Base-by-base conservation (phyloP, 2,888 invertebrate species). In the Metalampra italica region DNA sequence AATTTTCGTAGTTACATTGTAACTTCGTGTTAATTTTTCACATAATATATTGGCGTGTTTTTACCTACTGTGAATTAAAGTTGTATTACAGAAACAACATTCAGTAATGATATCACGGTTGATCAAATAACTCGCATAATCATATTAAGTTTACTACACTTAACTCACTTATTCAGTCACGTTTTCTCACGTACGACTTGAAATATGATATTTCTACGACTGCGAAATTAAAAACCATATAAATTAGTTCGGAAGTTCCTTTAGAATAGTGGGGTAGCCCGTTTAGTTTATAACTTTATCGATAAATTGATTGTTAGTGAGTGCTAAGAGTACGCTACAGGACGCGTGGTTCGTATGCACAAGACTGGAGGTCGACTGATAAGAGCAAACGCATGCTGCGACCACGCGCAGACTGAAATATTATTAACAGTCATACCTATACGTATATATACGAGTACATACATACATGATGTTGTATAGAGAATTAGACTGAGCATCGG, bases 301-400 rank as follows among this genome's bases (percentile, higher is more conserved):
- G 32, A 34, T 9, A 34, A 14, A 39, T 38, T 40, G 22, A 41
- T 40, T 29, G 8, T 46, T 9, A 40, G n/a, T n/a, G n/a, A n/a
- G n/a, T n/a, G n/a, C n/a, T 29, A n/a, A 34, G 9, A 29, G 41
- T 38, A 39, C n/a, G 22, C 15, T 47, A 30, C 22, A 30, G 43
- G 43, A 29, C 37, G 42, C 29, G 49, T 38, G 42, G n/a, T 39
- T 39, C 41, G 50, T 55, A 58, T 64, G 62, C 62, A 53, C 65
- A 38, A 32, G 64, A 61, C 66, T 66, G 74, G 75, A 78, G 82
- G 77, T 74, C 78, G 81, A 66, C 63, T 76, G 85, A 85, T 85
- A 86, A 85, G 72, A 69, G 66, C 53, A 56, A 56, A 62, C 75
- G 71, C 77, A 75, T 66, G 66, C 64, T 62, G 57, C 66, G 56